Base-by-base conservation (phyloP, 2,797 vertebrate genomes). In the Thaleichthys pacificus region DNA sequence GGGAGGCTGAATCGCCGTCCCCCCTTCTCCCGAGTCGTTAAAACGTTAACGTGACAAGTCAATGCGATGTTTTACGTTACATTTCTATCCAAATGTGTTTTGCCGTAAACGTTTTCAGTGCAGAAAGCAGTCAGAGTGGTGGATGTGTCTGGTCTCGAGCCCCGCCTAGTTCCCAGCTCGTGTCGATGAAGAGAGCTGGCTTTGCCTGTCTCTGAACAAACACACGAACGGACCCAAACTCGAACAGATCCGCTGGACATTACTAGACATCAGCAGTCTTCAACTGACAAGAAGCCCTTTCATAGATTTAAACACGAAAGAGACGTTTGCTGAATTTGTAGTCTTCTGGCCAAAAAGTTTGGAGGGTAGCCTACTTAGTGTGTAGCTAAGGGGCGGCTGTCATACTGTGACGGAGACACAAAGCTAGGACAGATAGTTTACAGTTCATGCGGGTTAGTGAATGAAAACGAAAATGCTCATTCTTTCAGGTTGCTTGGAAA, bases 121-220 rank as follows among this genome's bases (percentile, higher is more conserved):
- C 58, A 22, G 49, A 42, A 63, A 66, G 58, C 57, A 58, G 69
- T 75, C 65, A 69, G 74, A 58, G 57, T 72, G 78, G 54, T 73
- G 76, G 70, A 79, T 82, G 80, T 73, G 69, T 77, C 70, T 80
- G 82, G 77, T 80, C 68, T 66, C 54, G 82, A 82, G 77, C 86
- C 86, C 86, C 86, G 83, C 86, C 86, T 87, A 85, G 86, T 86
- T 81, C 70, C 71, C 75, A 63, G 70, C 70, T 70, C 69, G 5
- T 30, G 57, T 67, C n/a, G 67, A 35, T 32, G 65, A 56, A 63
- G 72, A 71, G 28, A 63, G 67, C 47, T 69, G 69, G 54, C 68
- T 66, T 66, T 32, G 7, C 38, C 38, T 42, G 7, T 42, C 24
- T 70, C 62, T 49, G 5, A 15, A 54, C 14, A 66, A 15, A 54